phyloP scores from a whole-genome alignment of 2,888 invertebrate genomes.

The Acanthosepion pharaonis region DNA sequence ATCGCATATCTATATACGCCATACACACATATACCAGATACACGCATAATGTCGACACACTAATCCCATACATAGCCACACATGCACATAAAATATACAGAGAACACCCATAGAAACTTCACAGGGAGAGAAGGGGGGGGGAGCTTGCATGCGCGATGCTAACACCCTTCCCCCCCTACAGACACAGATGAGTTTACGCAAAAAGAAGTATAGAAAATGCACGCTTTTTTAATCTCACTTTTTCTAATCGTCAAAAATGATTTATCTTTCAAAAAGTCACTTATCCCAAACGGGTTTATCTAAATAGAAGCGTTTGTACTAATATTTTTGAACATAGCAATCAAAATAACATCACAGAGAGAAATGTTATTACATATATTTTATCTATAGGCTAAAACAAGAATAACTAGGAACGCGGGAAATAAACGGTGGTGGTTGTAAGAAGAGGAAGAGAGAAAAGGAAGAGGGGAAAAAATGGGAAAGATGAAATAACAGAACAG shows the following conservation, averaged over 20 bases:
- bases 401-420: neutral
- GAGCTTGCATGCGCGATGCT: too few species aligned
- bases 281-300: neutral
- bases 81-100: too few species aligned
- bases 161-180: too few species aligned
- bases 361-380: slow-evolving; percentile 33
- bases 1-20: too few species aligned
- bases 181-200: too few species aligned
- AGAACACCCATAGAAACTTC: too few species aligned
- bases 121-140: too few species aligned
- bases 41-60: too few species aligned
- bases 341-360: slow-evolving; percentile 4
- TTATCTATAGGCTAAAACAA: neutral
- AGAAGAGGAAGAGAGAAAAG: neutral
- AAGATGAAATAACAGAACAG: neutral
- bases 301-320: slow-evolving; percentile 2
- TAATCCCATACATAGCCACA: too few species aligned
- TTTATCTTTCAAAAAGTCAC: neutral
- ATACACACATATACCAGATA: too few species aligned
- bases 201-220: too few species aligned
- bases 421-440: neutral
- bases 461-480: neutral
- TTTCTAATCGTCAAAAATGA: neutral
- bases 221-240: too few species aligned
- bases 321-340: neutral